These are phyloP conservation scores for Siphlonurus alternatus DNA, from an alignment of 2,888 invertebrate genomes.

Conservation along the genomic window DNA sequence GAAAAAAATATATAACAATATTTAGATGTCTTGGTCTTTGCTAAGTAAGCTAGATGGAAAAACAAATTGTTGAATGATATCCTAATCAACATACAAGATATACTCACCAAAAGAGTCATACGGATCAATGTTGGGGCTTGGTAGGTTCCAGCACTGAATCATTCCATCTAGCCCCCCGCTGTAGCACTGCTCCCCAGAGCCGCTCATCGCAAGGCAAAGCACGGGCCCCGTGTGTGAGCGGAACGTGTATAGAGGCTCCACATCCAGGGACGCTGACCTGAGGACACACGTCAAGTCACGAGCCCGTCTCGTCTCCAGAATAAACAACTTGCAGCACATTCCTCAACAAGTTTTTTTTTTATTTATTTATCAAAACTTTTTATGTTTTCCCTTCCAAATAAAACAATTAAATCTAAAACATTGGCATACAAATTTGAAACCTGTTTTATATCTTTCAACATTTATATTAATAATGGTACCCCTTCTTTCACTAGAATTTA, in stretches of 20 bases:
- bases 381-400: background rate
- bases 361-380: background rate
- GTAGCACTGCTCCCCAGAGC: conserved; percentile 85
- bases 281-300: no score
- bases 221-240: conserved; percentile 91
- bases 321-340: conserved; percentile 21
- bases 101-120: conserved; percentile 70
- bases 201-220: conserved; percentile 83
- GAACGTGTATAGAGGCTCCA: conserved; percentile 98
- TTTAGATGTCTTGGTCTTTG: no score
- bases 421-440: no score
- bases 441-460: no score
- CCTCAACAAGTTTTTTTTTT: conserved; percentile 30
- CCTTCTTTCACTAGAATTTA: no score
- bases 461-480: no score
- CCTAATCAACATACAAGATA: no score
- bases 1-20: no score
- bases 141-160: conserved; percentile 93
- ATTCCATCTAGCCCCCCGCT: conserved; percentile 89
- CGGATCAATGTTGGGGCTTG: conserved; percentile 84
- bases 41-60: no score
- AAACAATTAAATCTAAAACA: no score
- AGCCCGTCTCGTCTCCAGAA: no score
- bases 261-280: conserved; percentile 80
- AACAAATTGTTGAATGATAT: no score